A percentile compares a stretch with the other conserved stretches of the same genome.
phyloP scores from a whole-genome alignment of 23 tunicate species.

The Ascidia mentula region DNA sequence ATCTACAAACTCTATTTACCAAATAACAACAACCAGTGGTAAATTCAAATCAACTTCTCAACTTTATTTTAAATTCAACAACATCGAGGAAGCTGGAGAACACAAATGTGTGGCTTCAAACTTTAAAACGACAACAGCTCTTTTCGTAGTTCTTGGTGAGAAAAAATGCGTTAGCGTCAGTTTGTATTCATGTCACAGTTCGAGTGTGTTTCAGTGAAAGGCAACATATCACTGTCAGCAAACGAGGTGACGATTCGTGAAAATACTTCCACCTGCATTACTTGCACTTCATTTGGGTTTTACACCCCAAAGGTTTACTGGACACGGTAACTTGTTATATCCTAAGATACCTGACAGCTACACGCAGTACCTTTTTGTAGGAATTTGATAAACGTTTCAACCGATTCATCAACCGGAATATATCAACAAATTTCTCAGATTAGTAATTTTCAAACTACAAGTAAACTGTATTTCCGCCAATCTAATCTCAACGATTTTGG shows the following conservation, averaged over 20 bases:
- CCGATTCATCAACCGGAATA: not conserved
- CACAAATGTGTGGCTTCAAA: not conserved
- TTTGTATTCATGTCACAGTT: not conserved
- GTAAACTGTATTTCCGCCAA: not conserved
- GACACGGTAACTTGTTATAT: conserved; percentile 1
- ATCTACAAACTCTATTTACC: not conserved
- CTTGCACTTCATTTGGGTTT: not conserved
- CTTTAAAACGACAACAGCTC: not conserved
- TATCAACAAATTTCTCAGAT: not conserved
- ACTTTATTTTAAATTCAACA: not conserved
- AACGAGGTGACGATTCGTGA: not conserved
- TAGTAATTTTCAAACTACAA: not conserved
- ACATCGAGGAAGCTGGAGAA: not conserved
- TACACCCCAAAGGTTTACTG: not conserved
- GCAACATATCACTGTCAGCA: not conserved
- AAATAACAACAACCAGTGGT: not conserved
- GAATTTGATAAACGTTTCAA: not conserved
- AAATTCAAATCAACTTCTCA: not conserved
- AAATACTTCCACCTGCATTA: not conserved
- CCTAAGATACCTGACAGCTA: not conserved
- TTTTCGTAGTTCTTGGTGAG: not conserved
- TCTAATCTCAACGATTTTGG: not conserved
- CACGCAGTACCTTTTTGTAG: not conserved
- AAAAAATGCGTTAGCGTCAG: not conserved
- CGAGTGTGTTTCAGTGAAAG: not conserved